Percentiles rank a stretch among this genome's conserved stretches.
Evolutionary conservation across 1,140 invertebrate species (phyloP).

Genomic region (Papilio glaucus): DNA sequence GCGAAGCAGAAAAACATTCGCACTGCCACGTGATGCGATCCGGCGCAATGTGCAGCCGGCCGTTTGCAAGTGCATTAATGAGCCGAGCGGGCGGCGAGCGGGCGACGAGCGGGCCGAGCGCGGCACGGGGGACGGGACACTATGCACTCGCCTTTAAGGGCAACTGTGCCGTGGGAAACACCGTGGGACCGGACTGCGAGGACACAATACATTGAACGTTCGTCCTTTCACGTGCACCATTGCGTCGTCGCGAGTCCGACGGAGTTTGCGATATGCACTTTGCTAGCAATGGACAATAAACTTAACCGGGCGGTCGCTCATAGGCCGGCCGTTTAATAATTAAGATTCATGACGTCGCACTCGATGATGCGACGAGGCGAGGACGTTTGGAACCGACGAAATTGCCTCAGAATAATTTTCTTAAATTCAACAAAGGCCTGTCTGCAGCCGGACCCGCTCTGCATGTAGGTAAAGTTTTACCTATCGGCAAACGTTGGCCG

Average conservation of each 20-base stretch:
- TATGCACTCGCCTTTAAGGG: conserved; percentile 44
- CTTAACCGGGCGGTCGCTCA: too few relatives aligned
- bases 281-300: neutral
- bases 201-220: neutral
- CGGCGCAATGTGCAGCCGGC: conserved; percentile 3
- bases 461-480: neutral
- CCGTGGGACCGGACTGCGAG: conserved; percentile 42
- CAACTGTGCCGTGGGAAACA: conserved; percentile 65
- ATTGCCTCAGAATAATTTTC: too few relatives aligned
- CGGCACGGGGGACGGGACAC: conserved; percentile 9
- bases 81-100: neutral
- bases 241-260: neutral
- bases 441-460: too few relatives aligned
- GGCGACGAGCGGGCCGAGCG: neutral
- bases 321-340: neutral
- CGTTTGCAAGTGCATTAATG: conserved; percentile 45
- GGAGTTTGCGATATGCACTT: conserved; percentile 26
- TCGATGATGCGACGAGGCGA: too few relatives aligned
- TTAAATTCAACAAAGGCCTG: too few relatives aligned
- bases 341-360: neutral
- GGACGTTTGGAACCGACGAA: too few relatives aligned
- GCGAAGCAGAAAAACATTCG: conserved; percentile 3
- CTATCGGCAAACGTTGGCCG: neutral
- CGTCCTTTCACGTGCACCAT: neutral
- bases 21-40: neutral